These are phyloP conservation scores for Melanchra persicariae DNA, from an alignment of 2,888 invertebrate genomes.

Conservation along the genomic window DNA sequence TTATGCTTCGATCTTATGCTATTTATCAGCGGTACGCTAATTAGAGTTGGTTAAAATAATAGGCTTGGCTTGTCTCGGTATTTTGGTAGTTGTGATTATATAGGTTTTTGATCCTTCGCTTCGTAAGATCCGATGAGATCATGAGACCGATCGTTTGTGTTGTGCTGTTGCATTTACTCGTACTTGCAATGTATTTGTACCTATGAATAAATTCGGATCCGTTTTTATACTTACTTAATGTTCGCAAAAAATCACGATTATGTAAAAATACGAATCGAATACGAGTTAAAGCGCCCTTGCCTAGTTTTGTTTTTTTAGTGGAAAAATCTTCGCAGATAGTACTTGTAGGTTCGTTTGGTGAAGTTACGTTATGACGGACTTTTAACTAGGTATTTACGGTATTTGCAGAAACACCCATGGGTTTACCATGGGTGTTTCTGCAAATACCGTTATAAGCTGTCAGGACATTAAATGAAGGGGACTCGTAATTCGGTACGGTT, in stretches of 20 bases:
- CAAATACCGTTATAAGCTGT: too few relatives aligned
- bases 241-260: background rate
- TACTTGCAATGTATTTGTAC: background rate
- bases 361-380: too few relatives aligned
- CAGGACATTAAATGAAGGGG: background rate
- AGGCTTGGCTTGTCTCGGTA: background rate
- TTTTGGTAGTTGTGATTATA: background rate
- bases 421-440: too few relatives aligned
- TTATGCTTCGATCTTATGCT: constrained; percentile 1
- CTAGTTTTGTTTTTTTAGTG: too few relatives aligned
- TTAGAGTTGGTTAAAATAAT: background rate
- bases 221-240: background rate
- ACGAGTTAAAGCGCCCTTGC: too few relatives aligned
- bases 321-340: too few relatives aligned
- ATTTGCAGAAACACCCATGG: too few relatives aligned
- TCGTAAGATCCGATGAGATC: too few relatives aligned
- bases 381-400: too few relatives aligned
- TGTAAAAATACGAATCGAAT: too few relatives aligned
- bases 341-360: too few relatives aligned
- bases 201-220: background rate
- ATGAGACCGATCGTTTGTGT: background rate
- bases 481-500: background rate
- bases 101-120: background rate
- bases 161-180: background rate
- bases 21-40: constrained; percentile 25